These are phyloP conservation scores for Colostygia pectinataria DNA, from an alignment of 2,888 invertebrate species.

Conservation along the genomic window DNA sequence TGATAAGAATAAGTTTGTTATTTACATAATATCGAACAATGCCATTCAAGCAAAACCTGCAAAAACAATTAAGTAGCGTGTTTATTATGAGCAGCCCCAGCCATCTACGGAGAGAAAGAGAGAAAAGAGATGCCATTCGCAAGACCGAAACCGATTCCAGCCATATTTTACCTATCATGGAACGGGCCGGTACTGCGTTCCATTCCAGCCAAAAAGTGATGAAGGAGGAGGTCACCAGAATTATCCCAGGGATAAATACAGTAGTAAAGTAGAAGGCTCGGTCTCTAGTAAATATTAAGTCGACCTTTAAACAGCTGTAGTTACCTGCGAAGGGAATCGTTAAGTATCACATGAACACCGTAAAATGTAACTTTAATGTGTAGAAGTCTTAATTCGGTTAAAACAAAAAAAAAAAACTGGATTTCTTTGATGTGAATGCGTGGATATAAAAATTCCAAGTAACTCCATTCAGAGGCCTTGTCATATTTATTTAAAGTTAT, in stretches of 20 bases:
- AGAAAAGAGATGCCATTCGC: slow-evolving; percentile 59
- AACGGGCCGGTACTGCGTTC: slow-evolving; percentile 94
- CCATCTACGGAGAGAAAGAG: slow-evolving; percentile 53
- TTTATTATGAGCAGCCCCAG: slow-evolving; percentile 68
- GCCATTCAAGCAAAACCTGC: slow-evolving; percentile 63
- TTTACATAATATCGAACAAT: slow-evolving; percentile 51
- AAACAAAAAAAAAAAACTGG: slow-evolving; percentile 45
- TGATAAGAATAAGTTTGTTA: slow-evolving; percentile 36
- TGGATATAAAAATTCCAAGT: slow-evolving; percentile 73
- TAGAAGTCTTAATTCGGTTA: slow-evolving; percentile 41
- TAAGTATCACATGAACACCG: slow-evolving; percentile 53
- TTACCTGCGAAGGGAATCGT: slow-evolving; percentile 86
- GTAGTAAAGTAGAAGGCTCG: slow-evolving; percentile 95
- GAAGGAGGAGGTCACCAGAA: slow-evolving; percentile 92
- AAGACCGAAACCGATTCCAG: slow-evolving; percentile 70
- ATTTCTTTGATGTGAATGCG: slow-evolving; percentile 44
- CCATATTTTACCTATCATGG: slow-evolving; percentile 90
- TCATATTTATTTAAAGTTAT: slow-evolving; percentile 55
- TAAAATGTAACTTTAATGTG: slow-evolving; percentile 37
- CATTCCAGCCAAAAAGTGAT: slow-evolving; percentile 96
- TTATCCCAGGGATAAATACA: slow-evolving; percentile 95
- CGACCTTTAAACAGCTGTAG: slow-evolving; percentile 94
- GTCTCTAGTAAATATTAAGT: slow-evolving; percentile 93
- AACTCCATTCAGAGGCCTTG: slow-evolving; percentile 83
- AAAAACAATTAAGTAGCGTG: slow-evolving; percentile 64